These are phyloP conservation scores for Saccopteryx bilineata DNA, from an alignment of 2,113 vertebrate genomes.

Conservation along the genomic window DNA sequence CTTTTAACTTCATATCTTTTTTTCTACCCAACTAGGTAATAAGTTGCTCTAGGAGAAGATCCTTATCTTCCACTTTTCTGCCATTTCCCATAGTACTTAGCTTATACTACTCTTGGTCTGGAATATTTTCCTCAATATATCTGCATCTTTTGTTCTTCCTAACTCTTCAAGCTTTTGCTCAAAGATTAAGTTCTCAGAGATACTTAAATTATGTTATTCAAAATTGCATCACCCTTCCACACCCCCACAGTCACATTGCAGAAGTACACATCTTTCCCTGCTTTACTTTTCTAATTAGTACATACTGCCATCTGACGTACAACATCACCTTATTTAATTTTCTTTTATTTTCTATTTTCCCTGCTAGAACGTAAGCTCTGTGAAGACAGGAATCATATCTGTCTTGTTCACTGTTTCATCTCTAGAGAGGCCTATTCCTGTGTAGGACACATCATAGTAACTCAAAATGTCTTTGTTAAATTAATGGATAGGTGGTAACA, in stretches of 20 bases:
- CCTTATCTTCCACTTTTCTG: not conserved
- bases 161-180: conserved; percentile 18
- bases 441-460: not conserved
- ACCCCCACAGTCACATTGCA: not conserved
- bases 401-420: not conserved
- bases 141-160: not conserved
- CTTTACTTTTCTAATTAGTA: not conserved
- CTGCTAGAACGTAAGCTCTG: not conserved
- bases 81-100: not conserved
- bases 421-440: not conserved
- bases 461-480: not conserved
- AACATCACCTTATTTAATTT: not conserved
- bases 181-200: conserved; percentile 39
- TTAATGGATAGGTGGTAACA: not conserved
- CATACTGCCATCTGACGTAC: not conserved
- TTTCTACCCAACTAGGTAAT: not conserved
- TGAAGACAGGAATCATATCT: not conserved
- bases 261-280: not conserved
- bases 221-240: not conserved
- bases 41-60: not conserved
- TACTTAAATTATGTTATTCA: conserved; percentile 12
- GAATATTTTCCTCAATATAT: not conserved
- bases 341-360: not conserved
- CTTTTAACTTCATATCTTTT: not conserved
- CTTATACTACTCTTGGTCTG: not conserved